These are phyloP conservation scores for Heliconius hortense DNA, from an alignment of 2,888 invertebrate genomes.

Conservation along the genomic window DNA sequence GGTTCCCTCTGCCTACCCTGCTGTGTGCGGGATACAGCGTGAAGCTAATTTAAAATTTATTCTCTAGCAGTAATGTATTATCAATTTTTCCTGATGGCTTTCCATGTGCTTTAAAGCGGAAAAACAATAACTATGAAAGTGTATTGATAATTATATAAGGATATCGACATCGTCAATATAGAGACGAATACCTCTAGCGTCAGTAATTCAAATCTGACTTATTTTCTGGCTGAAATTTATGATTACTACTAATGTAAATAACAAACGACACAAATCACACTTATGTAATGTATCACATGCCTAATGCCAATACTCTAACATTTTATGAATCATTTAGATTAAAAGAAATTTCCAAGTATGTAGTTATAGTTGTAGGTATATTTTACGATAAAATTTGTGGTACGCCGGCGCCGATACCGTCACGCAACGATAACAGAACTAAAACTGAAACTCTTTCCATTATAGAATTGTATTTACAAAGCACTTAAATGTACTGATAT, in stretches of 20 bases:
- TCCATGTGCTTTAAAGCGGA: no score
- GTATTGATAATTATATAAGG: background rate
- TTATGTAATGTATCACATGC: background rate
- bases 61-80: background rate
- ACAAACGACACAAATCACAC: background rate
- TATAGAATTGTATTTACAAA: slow-evolving; percentile 35
- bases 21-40: no score
- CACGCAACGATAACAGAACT: slow-evolving; percentile 37
- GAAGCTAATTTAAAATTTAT: no score
- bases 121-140: background rate
- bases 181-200: background rate
- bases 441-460: slow-evolving; percentile 35
- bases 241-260: background rate
- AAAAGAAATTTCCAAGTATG: slow-evolving; percentile 5
- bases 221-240: no score
- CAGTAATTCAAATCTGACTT: background rate
- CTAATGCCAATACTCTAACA: background rate
- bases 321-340: slow-evolving; percentile 13
- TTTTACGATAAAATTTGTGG: slow-evolving; percentile 29
- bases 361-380: slow-evolving; percentile 1
- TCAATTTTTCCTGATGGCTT: background rate
- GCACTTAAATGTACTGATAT: slow-evolving; percentile 28
- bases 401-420: slow-evolving; percentile 37
- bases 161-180: background rate
- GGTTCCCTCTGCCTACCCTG: no score